These are phyloP conservation scores for Hippopotamus amphibius DNA, from an alignment of 2,113 vertebrate species.

Conservation along the genomic window DNA sequence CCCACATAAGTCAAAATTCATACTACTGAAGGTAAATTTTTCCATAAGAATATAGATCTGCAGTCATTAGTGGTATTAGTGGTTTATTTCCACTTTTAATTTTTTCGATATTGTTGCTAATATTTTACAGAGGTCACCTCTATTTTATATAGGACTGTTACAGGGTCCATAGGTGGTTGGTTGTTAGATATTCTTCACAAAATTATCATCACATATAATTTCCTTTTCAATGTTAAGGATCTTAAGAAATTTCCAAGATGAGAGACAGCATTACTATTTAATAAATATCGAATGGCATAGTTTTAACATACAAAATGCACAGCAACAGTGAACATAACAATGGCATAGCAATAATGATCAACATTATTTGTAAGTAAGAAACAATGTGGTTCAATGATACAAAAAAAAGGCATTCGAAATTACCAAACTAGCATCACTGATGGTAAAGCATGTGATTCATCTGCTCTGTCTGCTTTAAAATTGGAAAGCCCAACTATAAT, in stretches of 20 bases:
- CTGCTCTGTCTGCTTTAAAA: neutral
- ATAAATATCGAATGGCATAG: neutral
- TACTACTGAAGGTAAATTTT: neutral
- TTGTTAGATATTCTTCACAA: neutral
- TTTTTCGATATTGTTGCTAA: neutral
- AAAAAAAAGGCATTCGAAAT: constrained; percentile 9
- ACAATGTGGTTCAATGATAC: neutral
- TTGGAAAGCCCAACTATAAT: neutral
- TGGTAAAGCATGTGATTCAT: neutral
- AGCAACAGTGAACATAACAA: neutral
- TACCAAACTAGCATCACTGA: neutral
- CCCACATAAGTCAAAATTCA: neutral
- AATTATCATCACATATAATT: neutral
- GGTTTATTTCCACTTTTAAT: neutral
- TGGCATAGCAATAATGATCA: neutral
- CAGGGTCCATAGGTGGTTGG: neutral
- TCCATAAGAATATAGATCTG: neutral
- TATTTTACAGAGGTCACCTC: neutral
- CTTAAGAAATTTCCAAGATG: neutral
- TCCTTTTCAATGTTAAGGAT: neutral
- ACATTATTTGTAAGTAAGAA: neutral
- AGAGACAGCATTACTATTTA: neutral
- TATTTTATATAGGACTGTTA: no score
- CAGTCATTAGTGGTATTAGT: neutral
- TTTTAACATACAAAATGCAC: neutral